Evolutionary conservation across 2,888 invertebrate genomes (phyloP).

Genomic region (Neoitamus cyanurus): DNA sequence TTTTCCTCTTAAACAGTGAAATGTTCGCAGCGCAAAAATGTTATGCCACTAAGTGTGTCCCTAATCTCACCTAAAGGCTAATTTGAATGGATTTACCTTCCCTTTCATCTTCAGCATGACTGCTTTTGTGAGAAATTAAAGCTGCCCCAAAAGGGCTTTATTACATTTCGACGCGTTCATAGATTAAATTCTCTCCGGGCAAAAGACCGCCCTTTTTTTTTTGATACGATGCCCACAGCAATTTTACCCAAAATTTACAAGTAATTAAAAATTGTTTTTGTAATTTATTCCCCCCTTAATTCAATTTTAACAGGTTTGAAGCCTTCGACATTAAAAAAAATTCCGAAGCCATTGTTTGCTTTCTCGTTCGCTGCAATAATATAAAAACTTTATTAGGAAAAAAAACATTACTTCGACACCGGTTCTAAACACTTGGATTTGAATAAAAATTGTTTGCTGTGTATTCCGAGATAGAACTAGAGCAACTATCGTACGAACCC

Average conservation of each 20-base stretch:
- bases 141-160: not conserved
- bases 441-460: too few relatives aligned
- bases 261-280: not conserved
- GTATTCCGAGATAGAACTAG: too few relatives aligned
- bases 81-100: not conserved
- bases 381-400: too few relatives aligned
- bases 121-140: not conserved
- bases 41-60: not conserved
- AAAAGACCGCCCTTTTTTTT: not conserved
- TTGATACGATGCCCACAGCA: not conserved
- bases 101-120: not conserved
- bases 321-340: not conserved
- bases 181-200: not conserved
- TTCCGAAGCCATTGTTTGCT: not conserved
- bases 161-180: not conserved
- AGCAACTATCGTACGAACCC: too few relatives aligned
- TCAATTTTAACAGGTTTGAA: not conserved
- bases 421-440: too few relatives aligned
- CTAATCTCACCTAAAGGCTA: not conserved
- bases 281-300: not conserved
- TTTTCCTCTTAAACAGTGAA: not conserved
- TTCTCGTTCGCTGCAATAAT: too few relatives aligned
- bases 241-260: not conserved
- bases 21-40: not conserved
- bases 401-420: too few relatives aligned